Evolutionary conservation across 2,888 invertebrate genomes (phyloP).

Genomic region (Mesopsocus fuscifrons): DNA sequence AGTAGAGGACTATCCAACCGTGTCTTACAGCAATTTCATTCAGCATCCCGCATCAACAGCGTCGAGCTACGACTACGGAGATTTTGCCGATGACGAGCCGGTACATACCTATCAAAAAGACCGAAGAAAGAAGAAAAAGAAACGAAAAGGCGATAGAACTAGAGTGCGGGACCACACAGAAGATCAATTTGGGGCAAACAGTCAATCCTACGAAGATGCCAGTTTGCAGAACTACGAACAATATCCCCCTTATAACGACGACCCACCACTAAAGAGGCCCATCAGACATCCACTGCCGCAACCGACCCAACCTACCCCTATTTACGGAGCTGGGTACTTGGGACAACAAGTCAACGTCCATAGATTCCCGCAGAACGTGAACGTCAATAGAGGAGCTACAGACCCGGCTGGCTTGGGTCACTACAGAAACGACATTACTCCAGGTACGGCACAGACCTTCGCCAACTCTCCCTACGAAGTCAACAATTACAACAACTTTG

Average conservation of each 20-base stretch:
- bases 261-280: neutral
- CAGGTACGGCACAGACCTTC: neutral
- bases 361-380: neutral
- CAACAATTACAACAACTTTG: neutral
- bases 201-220: neutral
- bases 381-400: neutral
- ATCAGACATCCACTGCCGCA: neutral
- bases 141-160: neutral
- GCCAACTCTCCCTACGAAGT: neutral
- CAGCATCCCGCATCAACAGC: conserved; percentile 3
- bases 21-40: conserved; percentile 7
- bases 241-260: neutral
- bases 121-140: neutral
- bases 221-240: neutral
- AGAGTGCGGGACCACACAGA: neutral
- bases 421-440: neutral
- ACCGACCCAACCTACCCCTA: neutral
- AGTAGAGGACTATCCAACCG: neutral
- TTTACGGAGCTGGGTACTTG: neutral
- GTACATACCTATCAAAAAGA: neutral
- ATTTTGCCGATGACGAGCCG: conserved; percentile 2
- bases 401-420: neutral
- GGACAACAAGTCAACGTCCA: neutral
- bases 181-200: neutral
- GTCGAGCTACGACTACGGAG: neutral